Evolutionary conservation across 2,113 vertebrate species (phyloP).

Genomic region (Vombatus ursinus): DNA sequence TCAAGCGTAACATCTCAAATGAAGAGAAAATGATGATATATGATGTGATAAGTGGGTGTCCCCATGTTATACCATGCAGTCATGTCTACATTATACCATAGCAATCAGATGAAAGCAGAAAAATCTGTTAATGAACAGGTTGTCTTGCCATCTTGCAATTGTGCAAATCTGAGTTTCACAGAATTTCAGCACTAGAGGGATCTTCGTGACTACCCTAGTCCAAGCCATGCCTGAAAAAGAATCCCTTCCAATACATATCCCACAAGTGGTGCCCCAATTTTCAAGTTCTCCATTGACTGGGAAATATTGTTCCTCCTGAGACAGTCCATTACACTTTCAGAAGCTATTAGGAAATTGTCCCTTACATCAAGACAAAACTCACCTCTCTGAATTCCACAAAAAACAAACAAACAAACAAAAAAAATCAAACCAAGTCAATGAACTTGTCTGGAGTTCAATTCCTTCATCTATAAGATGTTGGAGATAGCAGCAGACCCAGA

Average conservation of each 20-base stretch:
- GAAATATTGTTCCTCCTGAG: background rate
- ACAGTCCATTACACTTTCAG: background rate
- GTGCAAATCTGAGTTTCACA: background rate
- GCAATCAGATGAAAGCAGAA: background rate
- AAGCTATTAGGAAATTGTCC: background rate
- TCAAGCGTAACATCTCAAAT: background rate
- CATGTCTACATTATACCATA: background rate
- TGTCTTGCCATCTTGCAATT: background rate
- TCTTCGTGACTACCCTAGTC: background rate
- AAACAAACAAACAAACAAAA: too few relatives aligned
- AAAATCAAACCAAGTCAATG: background rate
- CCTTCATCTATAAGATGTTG: background rate
- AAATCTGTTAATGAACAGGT: background rate
- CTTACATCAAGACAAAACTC: background rate
- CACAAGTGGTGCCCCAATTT: background rate
- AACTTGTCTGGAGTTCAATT: background rate
- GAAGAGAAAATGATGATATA: constrained; percentile 41
- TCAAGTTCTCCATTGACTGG: background rate
- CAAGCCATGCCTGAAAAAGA: background rate
- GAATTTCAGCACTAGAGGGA: background rate
- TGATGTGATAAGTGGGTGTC: background rate
- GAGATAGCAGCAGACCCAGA: background rate
- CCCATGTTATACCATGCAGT: background rate
- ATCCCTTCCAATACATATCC: background rate
- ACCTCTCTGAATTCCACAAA: background rate